Evolutionary conservation across 2,888 invertebrate genomes (phyloP).

Genomic region (Drosophila limbata): DNA sequence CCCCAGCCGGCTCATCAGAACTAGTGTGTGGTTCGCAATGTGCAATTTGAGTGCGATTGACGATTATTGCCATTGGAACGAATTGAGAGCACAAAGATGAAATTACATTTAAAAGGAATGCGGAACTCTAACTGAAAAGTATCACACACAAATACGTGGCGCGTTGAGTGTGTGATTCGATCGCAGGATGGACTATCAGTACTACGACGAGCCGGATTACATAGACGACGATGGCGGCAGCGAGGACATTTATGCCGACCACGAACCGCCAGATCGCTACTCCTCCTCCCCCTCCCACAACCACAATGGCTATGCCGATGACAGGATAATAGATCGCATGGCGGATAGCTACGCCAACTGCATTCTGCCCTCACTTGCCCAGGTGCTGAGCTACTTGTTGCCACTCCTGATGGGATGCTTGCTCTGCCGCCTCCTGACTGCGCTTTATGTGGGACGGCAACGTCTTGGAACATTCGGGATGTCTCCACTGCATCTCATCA

Average conservation of each 20-base stretch:
- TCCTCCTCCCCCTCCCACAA: neutral
- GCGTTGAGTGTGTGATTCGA: conserved; percentile 6
- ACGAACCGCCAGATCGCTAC: conserved; percentile 1
- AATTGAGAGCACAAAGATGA: conserved; percentile 24
- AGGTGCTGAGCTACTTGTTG: conserved; percentile 55
- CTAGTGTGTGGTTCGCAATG: neutral
- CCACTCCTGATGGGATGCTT: conserved; percentile 59
- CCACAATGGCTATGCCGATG: conserved; percentile 1
- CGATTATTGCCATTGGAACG: neutral
- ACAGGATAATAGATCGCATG: conserved; percentile 27
- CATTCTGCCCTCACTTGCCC: conserved; percentile 57
- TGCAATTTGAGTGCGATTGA: neutral
- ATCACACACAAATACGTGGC: neutral
- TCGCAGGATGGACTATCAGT: conserved; percentile 63
- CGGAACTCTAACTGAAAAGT: conserved; percentile 3
- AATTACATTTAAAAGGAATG: conserved; percentile 22
- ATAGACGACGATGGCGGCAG: conserved; percentile 51
- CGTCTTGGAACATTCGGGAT: neutral
- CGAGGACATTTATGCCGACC: conserved; percentile 30
- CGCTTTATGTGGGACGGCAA: conserved; percentile 29
- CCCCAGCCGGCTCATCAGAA: neutral
- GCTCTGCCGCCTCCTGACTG: conserved; percentile 46
- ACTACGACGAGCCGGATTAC: conserved; percentile 67
- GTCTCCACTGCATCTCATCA: conserved; percentile 56
- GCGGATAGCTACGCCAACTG: conserved; percentile 47